Evolutionary conservation across 30 jellyfish, hydroid and myxozoan species (phyloP).

Genomic region (Cassiopea andromeda): DNA sequence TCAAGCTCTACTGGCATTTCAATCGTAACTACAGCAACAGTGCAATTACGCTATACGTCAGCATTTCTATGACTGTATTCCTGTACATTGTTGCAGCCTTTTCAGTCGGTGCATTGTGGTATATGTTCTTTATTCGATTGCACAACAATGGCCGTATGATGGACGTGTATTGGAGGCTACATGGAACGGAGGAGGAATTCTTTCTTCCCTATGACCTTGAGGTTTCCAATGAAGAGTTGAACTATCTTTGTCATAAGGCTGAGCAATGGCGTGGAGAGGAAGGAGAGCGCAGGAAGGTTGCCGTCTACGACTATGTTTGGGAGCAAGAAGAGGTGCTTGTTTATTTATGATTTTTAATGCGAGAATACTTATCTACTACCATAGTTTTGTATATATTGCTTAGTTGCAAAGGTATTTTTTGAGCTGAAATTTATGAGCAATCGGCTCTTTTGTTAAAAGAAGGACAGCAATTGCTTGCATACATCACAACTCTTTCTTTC

Average conservation of each 20-base stretch:
- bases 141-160: conserved; percentile 94
- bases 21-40: conserved; percentile 86
- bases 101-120: conserved; percentile 71
- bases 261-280: conserved; percentile 99
- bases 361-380: too few species aligned
- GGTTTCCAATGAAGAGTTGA: conserved; percentile 84
- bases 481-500: too few species aligned
- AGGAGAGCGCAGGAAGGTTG: conserved; percentile 90
- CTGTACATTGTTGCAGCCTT: conserved; percentile 76
- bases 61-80: conserved; percentile 84
- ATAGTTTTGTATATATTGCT: too few species aligned
- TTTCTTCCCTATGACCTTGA: conserved; percentile 88
- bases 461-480: too few species aligned
- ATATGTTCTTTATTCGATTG: conserved; percentile 84
- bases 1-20: conserved; percentile 96
- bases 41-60: conserved; percentile 82
- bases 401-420: too few species aligned
- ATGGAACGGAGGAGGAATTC: conserved; percentile 84
- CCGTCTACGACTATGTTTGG: conserved; percentile 93
- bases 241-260: conserved; percentile 80
- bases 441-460: too few species aligned
- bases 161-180: conserved; percentile 97
- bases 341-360: not conserved
- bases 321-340: conserved; percentile 85
- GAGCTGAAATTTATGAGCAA: too few species aligned